Evolutionary conservation across 2,113 vertebrate species (phyloP), one percentile per base, ranked within the genome.

Genomic region (Brachypteracias leptosomus): DNA sequence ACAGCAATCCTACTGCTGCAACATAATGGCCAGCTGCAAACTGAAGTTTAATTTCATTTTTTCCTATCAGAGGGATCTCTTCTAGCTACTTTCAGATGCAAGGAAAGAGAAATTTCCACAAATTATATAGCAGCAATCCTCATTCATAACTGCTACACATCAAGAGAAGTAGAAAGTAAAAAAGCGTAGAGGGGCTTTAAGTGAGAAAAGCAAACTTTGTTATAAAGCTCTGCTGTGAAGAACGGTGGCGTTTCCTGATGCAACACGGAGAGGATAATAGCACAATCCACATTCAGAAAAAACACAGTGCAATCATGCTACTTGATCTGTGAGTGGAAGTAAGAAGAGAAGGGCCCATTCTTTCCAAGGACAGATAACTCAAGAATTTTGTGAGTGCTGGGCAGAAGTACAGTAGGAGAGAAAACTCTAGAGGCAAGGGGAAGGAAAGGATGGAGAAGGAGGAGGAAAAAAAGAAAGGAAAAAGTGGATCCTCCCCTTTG

Each of bases 21-120:
- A 93, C 72, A 85, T 91, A 95, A 94, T 59, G 61, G 55, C 88
- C 88, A 94, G 85, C 88, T 96, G 90, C 85, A 96, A 93, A 83
- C 82, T 74, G 81, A 85, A 94, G 72, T 93, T 96, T 92, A 88
- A 93, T 94, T 97, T 95, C 38, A 70, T 51, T 95, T 96, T 94
- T 91, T 71, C 68, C 71, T 91, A 78, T 95, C 85, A 80, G 75
- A 89, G 68, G 29, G 67, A 82, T 67, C 79, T 84, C 52, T 76
- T 86, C 55, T 44, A 63, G 24, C 40, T 65, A 91, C 18, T 88
- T 91, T 24, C 59, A 80, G 44, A 4, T 71, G 44, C 51, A 80
- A 92, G 80, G 61, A 49, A n/a, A 65, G 54, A 67, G 26, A 79
- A 76, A 91, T 47, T 59, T 79, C 51, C 85, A 77, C 15, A 62